These are phyloP conservation scores for Zaprionus africanus DNA, from an alignment of 1,140 invertebrate species.

Conservation along the genomic window DNA sequence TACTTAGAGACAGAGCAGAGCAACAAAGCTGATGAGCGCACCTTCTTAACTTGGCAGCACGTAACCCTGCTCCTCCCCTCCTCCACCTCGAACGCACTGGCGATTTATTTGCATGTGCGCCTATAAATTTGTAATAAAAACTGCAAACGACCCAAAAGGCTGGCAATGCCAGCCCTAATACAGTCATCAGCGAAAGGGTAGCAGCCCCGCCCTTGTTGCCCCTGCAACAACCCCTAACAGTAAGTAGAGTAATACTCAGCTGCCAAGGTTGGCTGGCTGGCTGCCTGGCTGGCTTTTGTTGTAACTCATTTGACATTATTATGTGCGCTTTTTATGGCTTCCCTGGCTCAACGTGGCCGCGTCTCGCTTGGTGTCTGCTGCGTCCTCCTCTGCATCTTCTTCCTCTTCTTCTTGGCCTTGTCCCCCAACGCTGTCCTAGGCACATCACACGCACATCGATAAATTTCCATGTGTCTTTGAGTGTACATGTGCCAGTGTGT, in stretches of 20 bases:
- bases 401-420: slow-evolving; percentile 24
- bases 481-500: slow-evolving; percentile 12
- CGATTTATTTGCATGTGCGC: slow-evolving; percentile 83
- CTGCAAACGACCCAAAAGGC: slow-evolving; percentile 73
- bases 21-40: slow-evolving; percentile 43
- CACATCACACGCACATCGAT: slow-evolving; percentile 71
- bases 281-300: slow-evolving; percentile 66
- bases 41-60: slow-evolving; percentile 16
- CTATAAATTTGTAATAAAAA: slow-evolving; percentile 84
- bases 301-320: slow-evolving; percentile 83
- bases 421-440: slow-evolving; percentile 45
- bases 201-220: background rate
- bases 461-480: slow-evolving; percentile 67
- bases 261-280: slow-evolving; percentile 4
- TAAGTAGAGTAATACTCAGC: background rate
- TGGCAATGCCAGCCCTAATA: slow-evolving; percentile 67
- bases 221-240: slow-evolving; percentile 14
- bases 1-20: background rate
- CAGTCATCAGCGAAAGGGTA: slow-evolving; percentile 70
- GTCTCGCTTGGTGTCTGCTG: background rate
- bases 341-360: slow-evolving; percentile 66
- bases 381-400: slow-evolving; percentile 21
- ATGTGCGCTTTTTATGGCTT: slow-evolving; percentile 80
- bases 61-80: background rate
- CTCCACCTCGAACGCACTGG: slow-evolving; percentile 13